These are phyloP conservation scores for Coluber constrictor DNA, from an alignment of 2,797 vertebrate genomes.

Conservation along the genomic window DNA sequence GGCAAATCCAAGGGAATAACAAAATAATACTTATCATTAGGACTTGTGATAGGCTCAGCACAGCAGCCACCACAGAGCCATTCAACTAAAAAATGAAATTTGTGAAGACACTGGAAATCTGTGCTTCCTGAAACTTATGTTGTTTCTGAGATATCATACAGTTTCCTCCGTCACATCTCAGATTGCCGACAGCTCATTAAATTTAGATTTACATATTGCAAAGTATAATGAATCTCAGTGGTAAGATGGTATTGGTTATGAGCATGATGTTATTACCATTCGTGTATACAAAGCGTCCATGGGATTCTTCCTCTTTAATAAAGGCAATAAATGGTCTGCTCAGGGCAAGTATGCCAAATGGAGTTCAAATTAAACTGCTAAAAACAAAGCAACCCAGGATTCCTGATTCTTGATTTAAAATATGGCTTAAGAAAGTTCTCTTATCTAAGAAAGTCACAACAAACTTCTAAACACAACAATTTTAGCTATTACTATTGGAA, in stretches of 20 bases:
- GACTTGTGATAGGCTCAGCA: constrained; percentile 5
- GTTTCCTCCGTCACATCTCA: not conserved
- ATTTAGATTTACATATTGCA: not conserved
- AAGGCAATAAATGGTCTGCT: not conserved
- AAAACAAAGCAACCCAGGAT: not conserved
- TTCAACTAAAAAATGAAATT: constrained; percentile 20
- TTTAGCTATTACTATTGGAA: not conserved
- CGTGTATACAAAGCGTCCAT: not conserved
- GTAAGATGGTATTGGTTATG: not conserved
- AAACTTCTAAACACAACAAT: not conserved
- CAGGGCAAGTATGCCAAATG: not conserved
- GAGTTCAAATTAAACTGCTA: not conserved
- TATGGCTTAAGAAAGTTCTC: not conserved
- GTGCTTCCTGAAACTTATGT: not conserved
- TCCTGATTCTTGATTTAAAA: not conserved
- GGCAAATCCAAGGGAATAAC: constrained; percentile 21
- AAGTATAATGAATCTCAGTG: not conserved
- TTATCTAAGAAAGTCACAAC: not conserved
- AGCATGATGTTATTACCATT: not conserved
- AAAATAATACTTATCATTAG: constrained; percentile 15
- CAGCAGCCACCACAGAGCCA: constrained; percentile 6
- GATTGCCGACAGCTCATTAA: not conserved
- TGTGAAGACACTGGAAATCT: constrained; percentile 15
- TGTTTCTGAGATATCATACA: not conserved
- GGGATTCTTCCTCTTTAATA: not conserved